Evolutionary conservation across 1,140 invertebrate species (phyloP), one percentile per base, ranked within the genome.

Genomic region (Atta texana): DNA sequence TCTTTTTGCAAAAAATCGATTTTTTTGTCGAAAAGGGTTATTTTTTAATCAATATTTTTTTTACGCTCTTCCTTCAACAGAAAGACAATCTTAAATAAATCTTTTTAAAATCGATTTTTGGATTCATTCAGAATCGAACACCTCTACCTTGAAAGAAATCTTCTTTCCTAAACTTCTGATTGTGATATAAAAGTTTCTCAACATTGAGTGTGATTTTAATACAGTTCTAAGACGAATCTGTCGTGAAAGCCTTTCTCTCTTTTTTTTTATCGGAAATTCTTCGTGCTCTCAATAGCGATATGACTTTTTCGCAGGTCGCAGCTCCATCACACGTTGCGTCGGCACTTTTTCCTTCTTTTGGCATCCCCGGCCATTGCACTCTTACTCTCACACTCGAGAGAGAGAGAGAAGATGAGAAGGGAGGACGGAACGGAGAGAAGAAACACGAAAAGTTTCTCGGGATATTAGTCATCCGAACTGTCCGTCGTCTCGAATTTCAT

Each of bases 381-480:
- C 55, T 84, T 39, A 21, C 39, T 71, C 69, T 74, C 69, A 28
- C 18, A 31, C 16, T 39, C 64, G 24, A 39, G 55, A 14, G n/a
- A n/a, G n/a, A n/a, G n/a, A n/a, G n/a, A n/a, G n/a, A n/a, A n/a
- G 10, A 12, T 3, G 12, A 14, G 6, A 31, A 61, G 44, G 24
- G 24, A 84, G 55, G 4, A 51, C 69, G 24, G 24, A 51, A 74
- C 44, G 28, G 18, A 57, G 44, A 51, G n/a, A 51, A 63, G 69
- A 75, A 49, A 75, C 12, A 82, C 55, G 69, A 84, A 84, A 84
- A 75, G 55, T 82, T 82, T 72, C 44, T 82, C 69, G 12, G 39
- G 39, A 2, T 84, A 84, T 84, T 84, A 74, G 80, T 84, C 80
- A 82, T 74, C 55, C 69, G 68, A 24, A 16, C 53, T 3, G 61